These are phyloP conservation scores for Danio rerio DNA, from an alignment of 2,113 vertebrate genomes.

Conservation along the genomic window DNA sequence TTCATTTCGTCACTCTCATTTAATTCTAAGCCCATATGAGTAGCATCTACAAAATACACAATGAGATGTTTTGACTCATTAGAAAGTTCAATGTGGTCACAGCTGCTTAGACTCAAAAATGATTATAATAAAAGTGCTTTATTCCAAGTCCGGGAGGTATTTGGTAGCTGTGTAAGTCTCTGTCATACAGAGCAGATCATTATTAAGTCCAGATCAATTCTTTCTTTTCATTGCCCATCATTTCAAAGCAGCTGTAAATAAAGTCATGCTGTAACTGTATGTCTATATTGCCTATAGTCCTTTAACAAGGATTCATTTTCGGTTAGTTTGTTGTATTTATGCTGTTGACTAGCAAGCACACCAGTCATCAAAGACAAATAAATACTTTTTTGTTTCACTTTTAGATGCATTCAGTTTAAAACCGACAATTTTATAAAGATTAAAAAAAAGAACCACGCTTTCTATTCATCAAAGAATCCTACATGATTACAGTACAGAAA, in stretches of 20 bases:
- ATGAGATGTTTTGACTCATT: neutral
- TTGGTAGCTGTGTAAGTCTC: neutral
- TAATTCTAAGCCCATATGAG: neutral
- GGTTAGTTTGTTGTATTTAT: too few species aligned
- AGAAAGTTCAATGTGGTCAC: neutral
- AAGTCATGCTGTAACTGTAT: neutral
- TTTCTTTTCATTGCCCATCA: neutral
- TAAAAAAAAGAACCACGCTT: too few species aligned
- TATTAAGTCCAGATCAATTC: neutral
- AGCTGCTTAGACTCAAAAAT: too few species aligned
- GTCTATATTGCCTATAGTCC: neutral
- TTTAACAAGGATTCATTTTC: too few species aligned
- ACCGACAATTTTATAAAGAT: too few species aligned
- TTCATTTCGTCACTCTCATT: neutral
- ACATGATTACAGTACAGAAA: too few species aligned
- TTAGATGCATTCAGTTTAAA: too few species aligned
- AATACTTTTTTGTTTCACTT: too few species aligned
- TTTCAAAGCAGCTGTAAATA: neutral
- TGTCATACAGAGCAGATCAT: neutral
- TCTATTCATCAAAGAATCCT: too few species aligned
- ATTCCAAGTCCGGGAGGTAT: neutral
- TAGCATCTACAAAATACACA: neutral
- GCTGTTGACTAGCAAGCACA: too few species aligned
- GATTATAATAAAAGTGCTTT: too few species aligned
- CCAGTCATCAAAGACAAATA: too few species aligned